A percentile compares a stretch with the other conserved stretches of the same genome.
Conservation (phyloP, 2,797 vertebrate genomes). For the Malurus leucopterus region DNA sequence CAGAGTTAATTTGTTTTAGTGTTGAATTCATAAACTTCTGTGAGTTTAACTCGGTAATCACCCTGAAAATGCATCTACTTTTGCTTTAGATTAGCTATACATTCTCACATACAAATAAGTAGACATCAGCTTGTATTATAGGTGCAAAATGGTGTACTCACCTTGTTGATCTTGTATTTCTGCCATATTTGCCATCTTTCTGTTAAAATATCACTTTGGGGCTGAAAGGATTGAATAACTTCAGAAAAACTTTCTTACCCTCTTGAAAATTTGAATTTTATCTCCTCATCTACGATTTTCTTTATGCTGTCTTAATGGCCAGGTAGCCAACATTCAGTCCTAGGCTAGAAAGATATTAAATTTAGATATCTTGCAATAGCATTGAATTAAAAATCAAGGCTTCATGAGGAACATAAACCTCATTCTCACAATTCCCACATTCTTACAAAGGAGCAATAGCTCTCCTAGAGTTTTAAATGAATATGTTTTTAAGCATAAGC, state of each 20-base stretch:
- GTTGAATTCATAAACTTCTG: background rate
- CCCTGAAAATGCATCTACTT: background rate
- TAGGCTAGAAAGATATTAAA: background rate
- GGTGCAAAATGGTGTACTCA: background rate
- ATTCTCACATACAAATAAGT: background rate
- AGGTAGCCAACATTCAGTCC: background rate
- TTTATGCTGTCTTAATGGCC: background rate
- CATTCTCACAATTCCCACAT: background rate
- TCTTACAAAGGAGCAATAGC: background rate
- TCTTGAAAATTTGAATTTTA: background rate
- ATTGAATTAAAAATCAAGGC: background rate
- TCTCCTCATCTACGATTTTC: background rate
- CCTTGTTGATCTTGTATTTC: background rate
- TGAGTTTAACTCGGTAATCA: background rate
- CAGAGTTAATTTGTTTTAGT: background rate
- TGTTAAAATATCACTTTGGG: background rate
- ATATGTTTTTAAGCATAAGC: background rate
- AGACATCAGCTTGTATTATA: background rate
- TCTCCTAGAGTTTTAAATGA: background rate
- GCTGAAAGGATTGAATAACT: background rate
- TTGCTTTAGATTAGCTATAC: background rate
- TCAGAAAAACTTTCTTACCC: background rate
- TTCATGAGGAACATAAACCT: background rate
- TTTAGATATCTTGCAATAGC: background rate
- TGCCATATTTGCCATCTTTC: background rate